Evolutionary conservation across 2,888 invertebrate species (phyloP).

Genomic region (Graphium colonna): DNA sequence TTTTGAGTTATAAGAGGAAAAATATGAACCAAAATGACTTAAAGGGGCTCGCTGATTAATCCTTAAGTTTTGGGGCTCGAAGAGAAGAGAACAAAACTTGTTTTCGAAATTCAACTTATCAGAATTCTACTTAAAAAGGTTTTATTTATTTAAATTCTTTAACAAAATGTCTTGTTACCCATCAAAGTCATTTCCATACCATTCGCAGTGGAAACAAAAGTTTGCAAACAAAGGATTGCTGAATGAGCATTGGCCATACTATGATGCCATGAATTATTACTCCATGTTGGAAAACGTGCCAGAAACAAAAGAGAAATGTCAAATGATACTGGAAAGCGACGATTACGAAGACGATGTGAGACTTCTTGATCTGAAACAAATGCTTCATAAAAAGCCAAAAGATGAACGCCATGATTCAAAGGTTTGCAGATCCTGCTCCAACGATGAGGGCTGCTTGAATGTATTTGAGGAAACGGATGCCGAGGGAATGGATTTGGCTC

Average conservation of each 20-base stretch:
- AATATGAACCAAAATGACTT: too few species aligned
- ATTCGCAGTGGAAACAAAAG: slow-evolving; percentile 68
- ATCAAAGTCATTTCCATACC: too few species aligned
- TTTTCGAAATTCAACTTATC: too few species aligned
- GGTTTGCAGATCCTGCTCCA: slow-evolving; percentile 56
- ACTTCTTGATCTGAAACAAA: slow-evolving; percentile 60
- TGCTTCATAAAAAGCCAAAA: slow-evolving; percentile 49
- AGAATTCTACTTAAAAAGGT: too few species aligned
- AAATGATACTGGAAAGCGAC: slow-evolving; percentile 28
- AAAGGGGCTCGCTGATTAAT: too few species aligned
- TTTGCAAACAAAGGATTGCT: slow-evolving; percentile 65
- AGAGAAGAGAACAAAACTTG: too few species aligned
- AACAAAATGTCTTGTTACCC: too few species aligned
- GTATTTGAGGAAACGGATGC: slow-evolving; percentile 52
- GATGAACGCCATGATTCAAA: slow-evolving; percentile 37
- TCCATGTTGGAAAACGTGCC: slow-evolving; percentile 35
- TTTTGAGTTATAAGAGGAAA: too few species aligned
- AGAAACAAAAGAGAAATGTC: slow-evolving; percentile 28
- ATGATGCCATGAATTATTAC: slow-evolving; percentile 55
- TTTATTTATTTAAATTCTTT: too few species aligned
- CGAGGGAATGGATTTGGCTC: slow-evolving; percentile 52
- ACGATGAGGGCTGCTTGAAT: slow-evolving; percentile 50
- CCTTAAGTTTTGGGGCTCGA: too few species aligned
- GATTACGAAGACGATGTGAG: slow-evolving; percentile 68
- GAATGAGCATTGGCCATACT: slow-evolving; percentile 69